Evolutionary conservation across 1,140 invertebrate genomes (phyloP).

Genomic region (Araneus ventricosus): DNA sequence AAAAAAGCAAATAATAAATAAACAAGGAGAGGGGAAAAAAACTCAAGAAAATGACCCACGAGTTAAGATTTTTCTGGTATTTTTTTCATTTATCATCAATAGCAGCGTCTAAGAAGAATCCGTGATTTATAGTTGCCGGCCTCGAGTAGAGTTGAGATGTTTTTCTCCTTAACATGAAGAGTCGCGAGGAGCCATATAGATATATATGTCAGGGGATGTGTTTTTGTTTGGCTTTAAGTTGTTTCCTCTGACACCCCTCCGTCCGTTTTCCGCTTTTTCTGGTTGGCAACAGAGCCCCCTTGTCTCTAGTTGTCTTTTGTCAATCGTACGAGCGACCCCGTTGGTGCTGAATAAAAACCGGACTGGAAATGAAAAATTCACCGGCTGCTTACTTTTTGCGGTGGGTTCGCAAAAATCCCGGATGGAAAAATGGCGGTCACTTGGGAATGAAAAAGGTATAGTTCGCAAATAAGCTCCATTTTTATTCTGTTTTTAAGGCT

Average conservation of each 20-base stretch:
- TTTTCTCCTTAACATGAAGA: background rate
- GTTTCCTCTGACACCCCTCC: background rate
- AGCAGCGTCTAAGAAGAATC: constrained; percentile 12
- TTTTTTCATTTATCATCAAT: constrained; percentile 53
- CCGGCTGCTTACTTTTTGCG: constrained; percentile 5
- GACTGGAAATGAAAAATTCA: constrained; percentile 10
- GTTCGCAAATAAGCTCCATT: constrained; percentile 20
- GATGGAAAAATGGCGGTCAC: constrained; percentile 19
- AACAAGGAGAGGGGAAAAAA: background rate
- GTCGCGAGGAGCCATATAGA: background rate
- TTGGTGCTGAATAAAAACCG: background rate
- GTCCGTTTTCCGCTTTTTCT: background rate
- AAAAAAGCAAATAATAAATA: background rate
- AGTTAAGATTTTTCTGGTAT: constrained; percentile 17
- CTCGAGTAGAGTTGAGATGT: constrained; percentile 37
- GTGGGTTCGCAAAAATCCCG: background rate
- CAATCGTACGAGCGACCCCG: background rate
- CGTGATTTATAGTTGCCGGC: background rate
- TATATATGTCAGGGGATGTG: background rate
- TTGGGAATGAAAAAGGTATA: constrained; percentile 25
- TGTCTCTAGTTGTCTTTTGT: constrained; percentile 24
- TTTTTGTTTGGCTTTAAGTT: constrained; percentile 50
- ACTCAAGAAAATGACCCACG: constrained; percentile 11
- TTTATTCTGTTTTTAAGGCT: constrained; percentile 5
- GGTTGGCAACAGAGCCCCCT: background rate